A percentile compares a stretch with the other conserved stretches of the same genome.
These are phyloP conservation scores for Eira barbara DNA, from an alignment of 2,113 vertebrate genomes.

Conservation along the genomic window DNA sequence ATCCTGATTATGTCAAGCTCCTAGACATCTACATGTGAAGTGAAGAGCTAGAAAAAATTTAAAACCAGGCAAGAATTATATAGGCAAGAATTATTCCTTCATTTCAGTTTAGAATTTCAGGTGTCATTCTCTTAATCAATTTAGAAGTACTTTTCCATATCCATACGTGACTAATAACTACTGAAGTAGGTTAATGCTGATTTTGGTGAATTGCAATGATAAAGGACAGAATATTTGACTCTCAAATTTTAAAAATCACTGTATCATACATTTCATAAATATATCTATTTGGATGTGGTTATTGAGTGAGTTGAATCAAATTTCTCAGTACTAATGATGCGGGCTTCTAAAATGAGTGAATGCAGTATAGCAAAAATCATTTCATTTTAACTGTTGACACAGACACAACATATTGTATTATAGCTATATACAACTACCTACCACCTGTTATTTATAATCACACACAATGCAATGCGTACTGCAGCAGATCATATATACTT, in stretches of 20 bases:
- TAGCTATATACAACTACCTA: neutral
- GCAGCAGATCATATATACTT: neutral
- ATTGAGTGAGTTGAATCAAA: neutral
- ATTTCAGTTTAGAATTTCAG: neutral
- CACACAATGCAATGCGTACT: neutral
- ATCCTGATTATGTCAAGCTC: conserved; percentile 26
- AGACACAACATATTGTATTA: neutral
- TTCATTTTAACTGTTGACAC: neutral
- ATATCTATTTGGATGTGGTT: neutral
- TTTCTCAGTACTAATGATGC: neutral
- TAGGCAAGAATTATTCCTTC: neutral
- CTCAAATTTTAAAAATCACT: neutral
- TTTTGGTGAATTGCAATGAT: neutral
- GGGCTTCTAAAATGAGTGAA: neutral
- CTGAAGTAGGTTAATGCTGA: neutral
- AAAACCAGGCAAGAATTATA: neutral
- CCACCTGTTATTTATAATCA: neutral
- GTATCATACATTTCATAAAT: neutral
- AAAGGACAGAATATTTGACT: neutral
- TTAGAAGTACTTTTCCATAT: neutral
- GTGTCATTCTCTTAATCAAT: neutral
- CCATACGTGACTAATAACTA: neutral
- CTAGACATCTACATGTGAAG: neutral
- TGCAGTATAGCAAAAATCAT: neutral
- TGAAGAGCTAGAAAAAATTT: conserved; percentile 19